phyloP scores from a whole-genome alignment of 1,140 invertebrate genomes.

The Solen grandis region DNA sequence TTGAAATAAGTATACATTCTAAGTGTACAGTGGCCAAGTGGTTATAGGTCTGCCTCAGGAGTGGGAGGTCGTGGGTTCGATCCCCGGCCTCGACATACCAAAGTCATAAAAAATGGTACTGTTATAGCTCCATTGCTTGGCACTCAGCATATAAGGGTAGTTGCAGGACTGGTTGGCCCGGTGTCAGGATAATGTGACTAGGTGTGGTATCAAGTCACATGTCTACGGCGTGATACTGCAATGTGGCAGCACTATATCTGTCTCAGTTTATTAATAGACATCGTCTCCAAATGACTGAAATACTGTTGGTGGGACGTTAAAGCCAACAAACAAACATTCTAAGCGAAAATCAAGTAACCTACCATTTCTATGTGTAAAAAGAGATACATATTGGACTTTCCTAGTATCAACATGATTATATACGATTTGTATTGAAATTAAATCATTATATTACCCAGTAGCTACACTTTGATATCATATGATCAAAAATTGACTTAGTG shows the following conservation, averaged over 20 bases:
- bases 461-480: no score
- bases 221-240: background rate
- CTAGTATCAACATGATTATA: no score
- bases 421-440: no score
- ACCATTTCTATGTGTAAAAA: no score
- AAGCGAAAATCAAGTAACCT: no score
- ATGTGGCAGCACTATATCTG: background rate
- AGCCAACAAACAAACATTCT: background rate
- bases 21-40: no score
- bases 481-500: no score
- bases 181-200: background rate
- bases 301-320: background rate
- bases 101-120: background rate
- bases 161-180: background rate
- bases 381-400: no score
- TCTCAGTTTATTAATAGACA: background rate
- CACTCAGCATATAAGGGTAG: background rate
- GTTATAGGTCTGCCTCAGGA: background rate
- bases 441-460: no score
- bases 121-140: background rate
- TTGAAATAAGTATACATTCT: no score
- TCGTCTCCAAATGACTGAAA: background rate
- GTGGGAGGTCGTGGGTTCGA: background rate
- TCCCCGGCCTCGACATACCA: background rate
- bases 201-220: background rate